phyloP scores from a whole-genome alignment of 1,140 invertebrate genomes.

The Himalopsyche phryganea region DNA sequence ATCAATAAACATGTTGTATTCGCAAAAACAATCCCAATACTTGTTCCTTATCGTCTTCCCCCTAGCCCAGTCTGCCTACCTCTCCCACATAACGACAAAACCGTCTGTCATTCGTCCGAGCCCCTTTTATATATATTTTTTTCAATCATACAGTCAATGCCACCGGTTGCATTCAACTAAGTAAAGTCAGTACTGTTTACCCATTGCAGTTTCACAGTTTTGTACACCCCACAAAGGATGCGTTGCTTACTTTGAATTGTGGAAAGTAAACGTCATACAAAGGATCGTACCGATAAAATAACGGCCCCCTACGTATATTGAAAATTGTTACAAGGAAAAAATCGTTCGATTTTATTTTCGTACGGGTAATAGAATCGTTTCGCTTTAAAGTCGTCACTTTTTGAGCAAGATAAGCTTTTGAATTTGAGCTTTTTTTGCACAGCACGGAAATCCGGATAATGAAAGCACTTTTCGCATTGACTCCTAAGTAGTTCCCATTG shows the following conservation, averaged over 20 bases:
- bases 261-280: slow-evolving; percentile 24
- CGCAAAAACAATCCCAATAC: too few relatives aligned
- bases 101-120: slow-evolving; percentile 14
- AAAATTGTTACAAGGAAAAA: slow-evolving; percentile 27
- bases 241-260: slow-evolving; percentile 10
- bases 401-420: too few relatives aligned
- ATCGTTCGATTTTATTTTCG: too few relatives aligned
- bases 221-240: neutral
- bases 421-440: neutral
- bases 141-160: slow-evolving; percentile 20
- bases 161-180: slow-evolving; percentile 9
- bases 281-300: slow-evolving; percentile 23
- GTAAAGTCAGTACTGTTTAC: slow-evolving; percentile 1
- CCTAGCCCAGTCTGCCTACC: neutral
- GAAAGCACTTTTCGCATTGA: too few relatives aligned
- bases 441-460: neutral
- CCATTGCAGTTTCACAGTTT: slow-evolving; percentile 1
- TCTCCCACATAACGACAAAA: slow-evolving; percentile 11
- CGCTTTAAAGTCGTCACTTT: too few relatives aligned
- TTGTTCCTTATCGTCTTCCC: neutral
- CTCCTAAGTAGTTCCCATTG: too few relatives aligned
- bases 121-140: slow-evolving; percentile 12
- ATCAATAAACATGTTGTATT: neutral
- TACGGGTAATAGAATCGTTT: too few relatives aligned
- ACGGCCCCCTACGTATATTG: slow-evolving; percentile 22